Evolutionary conservation across 2,113 vertebrate species (phyloP), one percentile per base, ranked within the genome.

Genomic region (Recurvirostra avosetta): DNA sequence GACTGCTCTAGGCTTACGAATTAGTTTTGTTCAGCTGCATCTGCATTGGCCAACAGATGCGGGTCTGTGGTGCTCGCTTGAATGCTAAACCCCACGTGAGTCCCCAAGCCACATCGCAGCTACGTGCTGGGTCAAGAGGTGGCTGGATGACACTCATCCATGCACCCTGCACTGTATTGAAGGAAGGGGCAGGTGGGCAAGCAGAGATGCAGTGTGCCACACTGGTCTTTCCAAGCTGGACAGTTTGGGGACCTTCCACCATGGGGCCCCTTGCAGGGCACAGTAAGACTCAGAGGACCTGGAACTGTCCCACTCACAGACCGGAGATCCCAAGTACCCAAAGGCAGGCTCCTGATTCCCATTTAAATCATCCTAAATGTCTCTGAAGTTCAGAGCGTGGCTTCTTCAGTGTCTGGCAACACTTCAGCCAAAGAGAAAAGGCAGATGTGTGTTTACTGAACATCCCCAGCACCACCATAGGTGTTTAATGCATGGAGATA

Each of bases 131-230:
- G 47, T 45, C n/a, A 45, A 19, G 30, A 53, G 26, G 53, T 43
- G 22, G 29, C 14, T 58, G 43, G 30, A 47, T 0, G 0, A 38
- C 8, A 5, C 15, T 34, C 14, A 7, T 6, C 26, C 3, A 1
- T 19, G 12, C 50, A 82, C 10, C 26, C 17, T 58, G 32, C 15
- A 2, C 58, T 81, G 20, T 20, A 16, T 3, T 66, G 30, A 68
- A 49, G 58, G 30, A 50, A 67, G n/a, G 43, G 36, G 34, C 22
- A 68, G 49, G 15, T 72, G 53, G 36, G 11, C 43, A 73, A 73
- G 58, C 6, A 4, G 38, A 80, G 59, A n/a, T 34, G 59, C 36
- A 58, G 15, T 5, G 8, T 55, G 27, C 14, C 8, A 5, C 23
- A 11, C 9, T 21, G 40, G 5, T 50, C 38, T 77, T 86, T 15